Percentiles rank a stretch among this genome's conserved stretches.
phyloP scores from a whole-genome alignment of 2,888 invertebrate species.

The Crocallis elinguaria region DNA sequence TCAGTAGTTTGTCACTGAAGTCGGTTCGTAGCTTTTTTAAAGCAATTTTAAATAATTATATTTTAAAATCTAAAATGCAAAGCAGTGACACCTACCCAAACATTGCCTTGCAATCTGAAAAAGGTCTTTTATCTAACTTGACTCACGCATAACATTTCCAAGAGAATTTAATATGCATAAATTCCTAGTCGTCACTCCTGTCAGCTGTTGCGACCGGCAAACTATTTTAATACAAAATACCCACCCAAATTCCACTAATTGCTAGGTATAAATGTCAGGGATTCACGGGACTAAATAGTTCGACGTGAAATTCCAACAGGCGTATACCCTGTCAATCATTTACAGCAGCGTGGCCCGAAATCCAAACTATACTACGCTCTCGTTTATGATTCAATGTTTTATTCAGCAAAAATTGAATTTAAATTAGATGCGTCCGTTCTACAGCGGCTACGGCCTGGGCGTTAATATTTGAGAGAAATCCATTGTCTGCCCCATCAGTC shows the following conservation, averaged over 20 bases:
- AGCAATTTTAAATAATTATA: no score
- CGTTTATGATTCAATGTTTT: conserved; percentile 37
- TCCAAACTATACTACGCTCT: conserved; percentile 22
- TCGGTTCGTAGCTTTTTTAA: no score
- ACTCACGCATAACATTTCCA: neutral
- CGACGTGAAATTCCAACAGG: conserved; percentile 10
- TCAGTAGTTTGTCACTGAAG: no score
- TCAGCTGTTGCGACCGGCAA: conserved; percentile 3
- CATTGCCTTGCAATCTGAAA: no score
- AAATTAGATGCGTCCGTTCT: conserved; percentile 34
- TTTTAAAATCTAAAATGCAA: no score
- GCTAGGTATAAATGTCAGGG: conserved; percentile 3
- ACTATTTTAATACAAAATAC: conserved; percentile 16
- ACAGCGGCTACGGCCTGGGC: conserved; percentile 18
- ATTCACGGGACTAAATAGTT: conserved; percentile 15
- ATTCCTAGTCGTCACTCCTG: neutral
- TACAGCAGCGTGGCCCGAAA: conserved; percentile 15
- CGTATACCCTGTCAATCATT: conserved; percentile 22
- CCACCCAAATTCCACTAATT: conserved; percentile 13
- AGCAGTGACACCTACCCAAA: no score
- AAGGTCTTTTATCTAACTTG: no score
- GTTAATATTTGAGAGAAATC: conserved; percentile 37
- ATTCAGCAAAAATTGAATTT: conserved; percentile 39
- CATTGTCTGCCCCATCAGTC: conserved; percentile 30
- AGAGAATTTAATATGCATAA: neutral